Percentiles rank a stretch among this genome's conserved stretches.
Evolutionary conservation across 2,888 invertebrate species (phyloP).

Genomic region (Invenusta paracnida): DNA sequence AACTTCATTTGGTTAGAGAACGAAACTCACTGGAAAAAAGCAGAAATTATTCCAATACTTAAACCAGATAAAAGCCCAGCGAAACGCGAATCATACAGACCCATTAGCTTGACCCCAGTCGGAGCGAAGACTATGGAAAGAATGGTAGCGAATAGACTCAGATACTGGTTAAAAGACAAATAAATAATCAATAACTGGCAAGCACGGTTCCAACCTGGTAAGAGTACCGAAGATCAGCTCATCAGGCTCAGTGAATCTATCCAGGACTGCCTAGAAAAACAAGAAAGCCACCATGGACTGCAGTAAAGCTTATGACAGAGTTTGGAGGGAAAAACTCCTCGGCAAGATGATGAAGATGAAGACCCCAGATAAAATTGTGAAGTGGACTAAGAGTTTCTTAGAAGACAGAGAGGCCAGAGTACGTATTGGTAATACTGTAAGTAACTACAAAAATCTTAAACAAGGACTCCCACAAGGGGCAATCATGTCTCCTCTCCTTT

Average conservation of each 20-base stretch:
- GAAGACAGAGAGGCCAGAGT: slow-evolving; percentile 1
- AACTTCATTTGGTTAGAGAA: neutral
- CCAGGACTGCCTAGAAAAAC: neutral
- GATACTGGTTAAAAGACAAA: neutral
- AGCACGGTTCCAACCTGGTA: slow-evolving; percentile 24
- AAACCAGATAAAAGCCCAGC: slow-evolving; percentile 15
- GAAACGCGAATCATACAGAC: neutral
- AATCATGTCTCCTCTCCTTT: neutral
- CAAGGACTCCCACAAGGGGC: slow-evolving; percentile 27
- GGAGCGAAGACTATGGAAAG: slow-evolving; percentile 28
- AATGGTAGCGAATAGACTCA: neutral
- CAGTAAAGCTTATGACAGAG: neutral
- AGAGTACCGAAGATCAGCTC: slow-evolving; percentile 10
- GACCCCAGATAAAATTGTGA: neutral
- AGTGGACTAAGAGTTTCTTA: slow-evolving; percentile 14
- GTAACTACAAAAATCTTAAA: neutral
- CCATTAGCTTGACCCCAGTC: slow-evolving; percentile 2
- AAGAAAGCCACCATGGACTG: neutral
- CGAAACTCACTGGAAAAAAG: slow-evolving; percentile 13
- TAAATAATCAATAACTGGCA: neutral
- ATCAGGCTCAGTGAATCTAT: slow-evolving; percentile 1
- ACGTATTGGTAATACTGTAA: neutral
- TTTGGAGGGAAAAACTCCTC: neutral
- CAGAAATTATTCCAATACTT: neutral
- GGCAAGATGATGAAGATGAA: neutral